These are phyloP conservation scores for Hephaestus fuliginosus DNA, from an alignment of 2,797 vertebrate species.

Conservation along the genomic window DNA sequence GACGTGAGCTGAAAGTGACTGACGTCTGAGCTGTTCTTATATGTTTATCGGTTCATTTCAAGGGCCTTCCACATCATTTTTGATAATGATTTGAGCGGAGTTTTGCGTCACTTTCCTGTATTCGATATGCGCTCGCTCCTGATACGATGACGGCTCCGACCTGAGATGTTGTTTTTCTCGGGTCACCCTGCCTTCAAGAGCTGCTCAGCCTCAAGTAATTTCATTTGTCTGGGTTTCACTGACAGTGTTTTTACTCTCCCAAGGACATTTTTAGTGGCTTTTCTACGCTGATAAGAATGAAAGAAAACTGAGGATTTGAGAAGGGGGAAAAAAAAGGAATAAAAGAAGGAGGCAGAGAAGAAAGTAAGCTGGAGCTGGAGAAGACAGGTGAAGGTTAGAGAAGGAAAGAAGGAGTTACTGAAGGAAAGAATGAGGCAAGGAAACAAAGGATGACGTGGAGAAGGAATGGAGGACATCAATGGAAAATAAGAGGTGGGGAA, in stretches of 20 bases:
- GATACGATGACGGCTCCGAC: conserved; percentile 3
- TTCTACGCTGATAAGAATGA: background rate
- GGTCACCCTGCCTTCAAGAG: conserved; percentile 28
- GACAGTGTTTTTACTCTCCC: conserved; percentile 1
- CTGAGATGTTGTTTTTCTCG: conserved; percentile 4
- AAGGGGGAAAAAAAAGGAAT: background rate
- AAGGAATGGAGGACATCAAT: too few relatives aligned
- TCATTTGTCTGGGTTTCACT: conserved; percentile 28
- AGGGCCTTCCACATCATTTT: background rate
- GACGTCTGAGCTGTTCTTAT: background rate
- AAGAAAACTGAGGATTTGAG: background rate
- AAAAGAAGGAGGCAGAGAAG: background rate
- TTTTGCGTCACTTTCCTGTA: conserved; percentile 8
- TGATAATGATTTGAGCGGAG: background rate
- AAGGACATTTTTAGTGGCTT: conserved; percentile 13
- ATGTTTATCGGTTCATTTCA: background rate
- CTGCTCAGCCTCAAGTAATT: conserved; percentile 19
- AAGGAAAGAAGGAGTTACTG: too few relatives aligned
- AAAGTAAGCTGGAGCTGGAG: background rate
- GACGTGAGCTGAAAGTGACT: background rate
- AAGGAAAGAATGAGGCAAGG: too few relatives aligned
- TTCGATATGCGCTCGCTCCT: background rate
- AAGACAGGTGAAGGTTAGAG: too few relatives aligned
- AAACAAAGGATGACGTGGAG: too few relatives aligned
- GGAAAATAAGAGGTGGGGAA: too few relatives aligned